Conservation (phyloP, 2,113 vertebrate species). For the Xiphophorus hellerii region DNA sequence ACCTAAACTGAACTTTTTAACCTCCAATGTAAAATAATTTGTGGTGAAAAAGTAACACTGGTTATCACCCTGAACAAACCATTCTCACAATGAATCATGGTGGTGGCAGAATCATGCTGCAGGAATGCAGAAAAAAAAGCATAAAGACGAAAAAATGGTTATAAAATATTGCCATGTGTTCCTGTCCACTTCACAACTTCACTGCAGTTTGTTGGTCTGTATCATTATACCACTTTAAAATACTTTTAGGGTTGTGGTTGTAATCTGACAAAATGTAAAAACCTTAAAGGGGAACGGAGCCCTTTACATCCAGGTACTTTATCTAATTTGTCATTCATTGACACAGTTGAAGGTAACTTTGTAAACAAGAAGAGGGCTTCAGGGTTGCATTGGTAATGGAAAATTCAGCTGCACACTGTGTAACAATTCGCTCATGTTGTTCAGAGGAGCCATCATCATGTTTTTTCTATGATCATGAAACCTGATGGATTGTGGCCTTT, state of each 20-base stretch:
- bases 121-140: too few relatives aligned
- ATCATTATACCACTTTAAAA: too few relatives aligned
- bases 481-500: neutral
- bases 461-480: slow-evolving; percentile 9
- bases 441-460: slow-evolving; percentile 16
- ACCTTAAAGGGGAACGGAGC: too few relatives aligned
- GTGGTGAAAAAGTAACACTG: too few relatives aligned
- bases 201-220: neutral
- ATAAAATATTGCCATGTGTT: too few relatives aligned
- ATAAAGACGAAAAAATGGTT: too few relatives aligned
- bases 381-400: slow-evolving; percentile 68
- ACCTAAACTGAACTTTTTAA: too few relatives aligned
- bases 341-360: slow-evolving; percentile 41
- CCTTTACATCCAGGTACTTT: too few relatives aligned
- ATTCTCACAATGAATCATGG: too few relatives aligned
- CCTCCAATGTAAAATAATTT: too few relatives aligned
- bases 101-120: too few relatives aligned
- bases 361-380: slow-evolving; percentile 67
- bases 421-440: slow-evolving; percentile 29
- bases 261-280: neutral
- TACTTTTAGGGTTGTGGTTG: neutral
- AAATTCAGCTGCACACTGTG: slow-evolving; percentile 55
- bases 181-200: neutral
- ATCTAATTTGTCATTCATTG: neutral
- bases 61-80: too few relatives aligned